These are phyloP conservation scores for Delichon dasypus DNA, from an alignment of 2,797 vertebrate species.

Conservation along the genomic window DNA sequence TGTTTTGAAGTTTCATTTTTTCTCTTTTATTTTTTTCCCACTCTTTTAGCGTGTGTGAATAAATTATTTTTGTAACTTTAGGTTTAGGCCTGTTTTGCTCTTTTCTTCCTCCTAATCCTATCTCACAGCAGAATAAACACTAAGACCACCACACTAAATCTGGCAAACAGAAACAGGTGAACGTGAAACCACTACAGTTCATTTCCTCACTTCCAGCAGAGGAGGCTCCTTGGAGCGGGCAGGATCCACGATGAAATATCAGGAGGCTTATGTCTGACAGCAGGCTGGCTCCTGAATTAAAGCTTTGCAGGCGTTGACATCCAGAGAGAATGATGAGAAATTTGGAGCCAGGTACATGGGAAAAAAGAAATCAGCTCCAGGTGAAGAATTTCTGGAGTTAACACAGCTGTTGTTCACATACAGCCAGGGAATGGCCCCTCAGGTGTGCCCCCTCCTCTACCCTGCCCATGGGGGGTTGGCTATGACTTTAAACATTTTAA, in stretches of 20 bases:
- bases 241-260: neutral
- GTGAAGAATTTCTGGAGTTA: neutral
- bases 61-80: no score
- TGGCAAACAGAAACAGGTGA: no score
- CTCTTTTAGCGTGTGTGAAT: no score
- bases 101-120: no score
- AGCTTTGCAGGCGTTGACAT: neutral
- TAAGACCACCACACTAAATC: no score
- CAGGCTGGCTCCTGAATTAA: neutral
- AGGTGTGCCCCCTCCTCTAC: neutral
- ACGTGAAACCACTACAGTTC: neutral
- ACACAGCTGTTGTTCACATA: accelerated
- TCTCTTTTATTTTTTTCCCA: no score
- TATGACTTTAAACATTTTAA: neutral
- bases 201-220: neutral
- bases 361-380: neutral
- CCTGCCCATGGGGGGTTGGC: neutral
- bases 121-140: no score
- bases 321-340: neutral
- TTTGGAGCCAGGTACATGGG: neutral
- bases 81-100: no score
- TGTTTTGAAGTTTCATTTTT: no score
- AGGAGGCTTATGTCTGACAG: neutral
- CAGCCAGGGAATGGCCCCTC: neutral
- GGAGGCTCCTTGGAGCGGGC: neutral